A percentile compares a stretch with the other conserved stretches of the same genome.
phyloP scores from a whole-genome alignment of 2,888 invertebrate genomes.

The Anoncus sp. region DNA sequence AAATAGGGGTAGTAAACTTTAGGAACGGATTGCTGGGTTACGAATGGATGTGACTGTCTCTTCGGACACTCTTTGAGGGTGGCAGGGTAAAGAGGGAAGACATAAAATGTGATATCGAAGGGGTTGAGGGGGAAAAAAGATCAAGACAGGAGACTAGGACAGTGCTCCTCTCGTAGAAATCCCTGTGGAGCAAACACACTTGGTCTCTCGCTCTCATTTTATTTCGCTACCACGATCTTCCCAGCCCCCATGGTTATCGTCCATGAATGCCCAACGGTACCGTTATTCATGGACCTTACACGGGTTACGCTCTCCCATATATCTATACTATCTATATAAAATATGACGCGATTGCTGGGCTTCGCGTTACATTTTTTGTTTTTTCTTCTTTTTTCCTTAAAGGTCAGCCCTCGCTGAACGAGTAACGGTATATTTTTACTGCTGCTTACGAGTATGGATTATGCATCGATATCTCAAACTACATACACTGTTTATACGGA shows the following conservation, averaged over 20 bases:
- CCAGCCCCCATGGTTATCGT: constrained; percentile 58
- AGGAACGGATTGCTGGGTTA: too few species aligned
- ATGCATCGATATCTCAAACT: background rate
- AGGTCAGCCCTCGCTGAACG: constrained; percentile 7
- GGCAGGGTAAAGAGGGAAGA: background rate
- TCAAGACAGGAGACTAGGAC: background rate
- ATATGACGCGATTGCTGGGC: constrained; percentile 45
- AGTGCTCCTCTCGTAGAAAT: constrained; percentile 32
- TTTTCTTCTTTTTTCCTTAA: constrained; percentile 6
- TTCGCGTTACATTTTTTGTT: constrained; percentile 27
- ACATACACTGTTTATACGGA: background rate
- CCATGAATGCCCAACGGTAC: constrained; percentile 71
- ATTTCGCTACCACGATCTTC: background rate
- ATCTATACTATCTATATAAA: constrained; percentile 32
- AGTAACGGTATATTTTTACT: background rate
- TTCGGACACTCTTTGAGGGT: too few species aligned
- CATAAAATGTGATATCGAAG: too few species aligned
- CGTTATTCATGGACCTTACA: constrained; percentile 70
- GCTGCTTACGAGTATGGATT: background rate
- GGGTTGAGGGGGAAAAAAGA: background rate
- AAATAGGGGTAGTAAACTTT: too few species aligned
- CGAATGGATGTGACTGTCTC: too few species aligned
- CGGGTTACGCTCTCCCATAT: constrained; percentile 45
- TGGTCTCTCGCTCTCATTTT: background rate
- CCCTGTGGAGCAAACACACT: constrained; percentile 26